Base-by-base conservation (phyloP, 2,113 vertebrate species). In the Lasiurus borealis region DNA sequence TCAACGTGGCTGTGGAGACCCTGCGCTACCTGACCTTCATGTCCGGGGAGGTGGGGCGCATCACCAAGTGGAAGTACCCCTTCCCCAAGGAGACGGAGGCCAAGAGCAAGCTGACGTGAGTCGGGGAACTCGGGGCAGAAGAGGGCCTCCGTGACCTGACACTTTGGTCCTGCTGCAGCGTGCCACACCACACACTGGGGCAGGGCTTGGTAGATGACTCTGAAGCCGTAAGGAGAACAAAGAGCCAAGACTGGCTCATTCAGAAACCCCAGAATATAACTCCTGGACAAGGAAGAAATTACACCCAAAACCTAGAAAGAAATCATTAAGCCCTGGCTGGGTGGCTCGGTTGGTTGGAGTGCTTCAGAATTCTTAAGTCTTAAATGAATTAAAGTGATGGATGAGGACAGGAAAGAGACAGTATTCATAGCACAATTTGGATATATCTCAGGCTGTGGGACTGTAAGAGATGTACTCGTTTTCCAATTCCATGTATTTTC, bases 11-110 rank as follows among this genome's bases (percentile, higher is more conserved):
- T 0, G 99, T 99, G 88, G 99, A 99, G 97, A 99, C 99, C 0
- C 98, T 99, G 97, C 99, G 99, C 5, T 99, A 99, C 95, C 98
- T 99, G 96, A 99, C 99, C 2, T 99, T 99, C 98, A 99, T 99
- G 99, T 99, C 99, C 0, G 99, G 99, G 77, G 99, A 99, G 97
- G 99, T 99, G 15, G 99, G 99, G 31, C 99, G 99, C 96, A 99
- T 99, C 97, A 99, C 99, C 16, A 99, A 99, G 98, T 99, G 99
- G 99, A 99, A 99, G 96, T 99, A 99, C 46, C 99, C 99, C 0
- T 99, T 99, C 95, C 99, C 99, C 15, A 99, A 99, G 97, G 99
- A 99, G 98, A 99, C 98, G 0, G 99, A 99, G 93, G 98, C 99
- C 88, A 99, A 99, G 97, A 99, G 99, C 98, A 99, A 99, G 97